Conservation (phyloP, 2,888 invertebrate genomes). For the Cantharis lateralis region DNA sequence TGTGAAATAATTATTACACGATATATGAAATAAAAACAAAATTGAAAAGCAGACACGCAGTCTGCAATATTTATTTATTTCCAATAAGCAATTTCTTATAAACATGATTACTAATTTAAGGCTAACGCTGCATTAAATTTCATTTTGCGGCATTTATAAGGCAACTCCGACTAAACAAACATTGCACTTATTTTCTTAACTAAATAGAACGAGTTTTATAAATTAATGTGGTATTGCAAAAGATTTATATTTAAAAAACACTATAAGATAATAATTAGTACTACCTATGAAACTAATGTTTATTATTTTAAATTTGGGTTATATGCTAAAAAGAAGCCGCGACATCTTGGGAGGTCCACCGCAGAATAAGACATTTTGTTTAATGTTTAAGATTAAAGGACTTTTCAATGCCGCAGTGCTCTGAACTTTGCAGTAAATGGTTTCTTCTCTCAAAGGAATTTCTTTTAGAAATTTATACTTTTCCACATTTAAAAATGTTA, state of each 20-base stretch:
- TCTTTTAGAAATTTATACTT: slow-evolving; percentile 37
- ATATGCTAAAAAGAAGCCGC: slow-evolving; percentile 41
- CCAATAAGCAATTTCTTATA: not conserved
- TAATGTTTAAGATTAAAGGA: slow-evolving; percentile 36
- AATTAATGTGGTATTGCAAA: not conserved
- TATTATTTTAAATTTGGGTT: slow-evolving; percentile 41
- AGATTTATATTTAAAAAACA: not conserved
- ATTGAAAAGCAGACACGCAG: not conserved
- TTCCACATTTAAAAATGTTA: not conserved
- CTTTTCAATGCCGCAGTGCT: slow-evolving; percentile 37
- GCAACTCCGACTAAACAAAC: not conserved
- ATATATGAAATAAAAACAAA: not conserved
- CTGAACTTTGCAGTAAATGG: slow-evolving; percentile 9
- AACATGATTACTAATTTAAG: not conserved
- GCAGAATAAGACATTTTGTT: slow-evolving; percentile 38
- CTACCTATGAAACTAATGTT: slow-evolving; percentile 28
- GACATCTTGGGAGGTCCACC: slow-evolving; percentile 45
- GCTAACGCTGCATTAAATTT: not conserved
- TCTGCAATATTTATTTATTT: not conserved
- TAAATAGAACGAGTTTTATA: not conserved
- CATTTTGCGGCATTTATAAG: not conserved
- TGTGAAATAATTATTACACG: not conserved
- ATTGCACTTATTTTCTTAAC: not conserved
- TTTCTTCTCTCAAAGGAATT: slow-evolving; percentile 36
- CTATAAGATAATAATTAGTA: not conserved